phyloP scores from a whole-genome alignment of 2,113 vertebrate genomes.

The Physeter macrocephalus region DNA sequence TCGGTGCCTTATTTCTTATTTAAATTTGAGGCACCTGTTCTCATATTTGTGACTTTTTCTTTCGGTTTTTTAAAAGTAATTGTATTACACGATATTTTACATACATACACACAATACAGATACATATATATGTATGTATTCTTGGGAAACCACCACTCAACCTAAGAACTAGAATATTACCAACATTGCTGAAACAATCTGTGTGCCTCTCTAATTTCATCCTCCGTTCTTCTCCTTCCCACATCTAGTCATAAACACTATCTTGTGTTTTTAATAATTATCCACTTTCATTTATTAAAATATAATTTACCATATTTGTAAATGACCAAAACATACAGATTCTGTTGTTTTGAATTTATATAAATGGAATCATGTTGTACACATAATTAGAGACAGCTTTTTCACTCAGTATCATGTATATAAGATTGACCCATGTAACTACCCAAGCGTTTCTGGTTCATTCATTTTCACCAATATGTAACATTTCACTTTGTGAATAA shows the following conservation, averaged over 20 bases:
- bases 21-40: neutral
- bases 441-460: neutral
- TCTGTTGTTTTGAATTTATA: neutral
- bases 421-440: neutral
- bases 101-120: neutral
- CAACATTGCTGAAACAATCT: neutral
- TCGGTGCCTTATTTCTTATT: neutral
- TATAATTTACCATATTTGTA: neutral
- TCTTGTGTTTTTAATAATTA: neutral
- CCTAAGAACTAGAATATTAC: neutral
- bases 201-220: neutral
- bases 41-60: neutral
- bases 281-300: neutral
- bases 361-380: neutral
- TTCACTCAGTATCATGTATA: neutral
- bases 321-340: neutral
- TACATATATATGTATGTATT: neutral
- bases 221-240: neutral
- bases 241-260: neutral
- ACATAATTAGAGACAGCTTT: neutral
- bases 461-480: neutral
- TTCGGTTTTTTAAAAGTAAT: neutral
- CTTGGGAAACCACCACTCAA: neutral
- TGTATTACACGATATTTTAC: neutral
- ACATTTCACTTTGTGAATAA: neutral